phyloP scores from a whole-genome alignment of 1,140 invertebrate genomes.

The Drosophila sechellia region DNA sequence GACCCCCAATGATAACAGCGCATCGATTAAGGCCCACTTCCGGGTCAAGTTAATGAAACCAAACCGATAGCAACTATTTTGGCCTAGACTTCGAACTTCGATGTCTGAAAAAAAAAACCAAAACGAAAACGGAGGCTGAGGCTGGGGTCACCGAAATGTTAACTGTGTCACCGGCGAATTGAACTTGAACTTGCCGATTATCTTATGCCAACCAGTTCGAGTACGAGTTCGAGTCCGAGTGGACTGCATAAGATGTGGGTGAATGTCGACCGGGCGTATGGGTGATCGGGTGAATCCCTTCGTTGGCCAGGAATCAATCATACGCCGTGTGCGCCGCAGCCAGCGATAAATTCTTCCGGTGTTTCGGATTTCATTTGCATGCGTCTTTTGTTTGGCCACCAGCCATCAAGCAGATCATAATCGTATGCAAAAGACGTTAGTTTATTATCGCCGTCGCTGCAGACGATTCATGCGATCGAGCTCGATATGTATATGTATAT shows the following conservation, averaged over 20 bases:
- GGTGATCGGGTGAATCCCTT: constrained; percentile 29
- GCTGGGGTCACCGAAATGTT: constrained; percentile 66
- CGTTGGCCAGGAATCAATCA: constrained; percentile 55
- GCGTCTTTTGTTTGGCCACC: constrained; percentile 51
- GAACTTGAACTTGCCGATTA: constrained; percentile 71
- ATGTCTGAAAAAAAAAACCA: background rate
- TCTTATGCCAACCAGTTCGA: constrained; percentile 28
- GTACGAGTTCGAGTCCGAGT: constrained; percentile 30
- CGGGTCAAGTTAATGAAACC: constrained; percentile 61
- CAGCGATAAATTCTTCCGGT: constrained; percentile 40
- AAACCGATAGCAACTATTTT: constrained; percentile 15
- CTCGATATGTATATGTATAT: background rate
- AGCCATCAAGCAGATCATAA: constrained; percentile 40
- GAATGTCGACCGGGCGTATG: constrained; percentile 21
- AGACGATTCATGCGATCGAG: constrained; percentile 31
- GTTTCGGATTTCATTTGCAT: constrained; percentile 26
- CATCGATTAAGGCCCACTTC: constrained; percentile 56
- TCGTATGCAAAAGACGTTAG: constrained; percentile 61
- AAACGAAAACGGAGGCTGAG: constrained; percentile 9
- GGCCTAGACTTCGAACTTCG: constrained; percentile 3
- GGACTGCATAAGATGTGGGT: constrained; percentile 37
- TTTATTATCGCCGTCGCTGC: constrained; percentile 55
- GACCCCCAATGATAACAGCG: constrained; percentile 38
- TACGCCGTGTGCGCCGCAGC: constrained; percentile 44
- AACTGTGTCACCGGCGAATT: constrained; percentile 80